Percentiles rank a stretch among this genome's conserved stretches.
phyloP scores from a whole-genome alignment of 2,888 invertebrate genomes.

The Conomelus anceps region DNA sequence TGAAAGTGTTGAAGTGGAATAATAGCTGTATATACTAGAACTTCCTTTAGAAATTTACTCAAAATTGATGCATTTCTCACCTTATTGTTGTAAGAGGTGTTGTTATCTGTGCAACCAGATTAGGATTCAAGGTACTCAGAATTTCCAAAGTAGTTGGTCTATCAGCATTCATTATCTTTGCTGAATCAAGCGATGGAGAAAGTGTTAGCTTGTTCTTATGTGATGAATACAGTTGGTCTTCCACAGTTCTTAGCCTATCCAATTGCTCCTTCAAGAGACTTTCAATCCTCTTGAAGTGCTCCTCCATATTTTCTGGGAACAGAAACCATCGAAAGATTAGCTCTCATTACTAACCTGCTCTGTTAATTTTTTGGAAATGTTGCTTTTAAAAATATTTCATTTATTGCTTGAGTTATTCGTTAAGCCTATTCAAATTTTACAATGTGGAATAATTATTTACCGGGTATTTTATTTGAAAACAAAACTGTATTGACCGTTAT shows the following conservation, averaged over 20 bases:
- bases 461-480: too few species aligned
- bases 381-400: too few species aligned
- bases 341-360: too few species aligned
- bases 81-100: background rate
- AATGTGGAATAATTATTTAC: too few species aligned
- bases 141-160: background rate
- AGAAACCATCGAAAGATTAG: background rate
- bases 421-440: too few species aligned
- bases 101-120: background rate
- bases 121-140: background rate
- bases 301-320: conserved; percentile 16
- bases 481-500: too few species aligned
- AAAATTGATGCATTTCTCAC: background rate
- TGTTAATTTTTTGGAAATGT: too few species aligned
- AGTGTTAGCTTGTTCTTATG: background rate
- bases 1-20: too few species aligned
- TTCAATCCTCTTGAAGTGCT: conserved; percentile 16
- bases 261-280: conserved; percentile 4
- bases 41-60: background rate
- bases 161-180: background rate
- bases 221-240: background rate
- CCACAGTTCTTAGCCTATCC: background rate
- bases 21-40: too few species aligned
- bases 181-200: background rate
- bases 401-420: too few species aligned